Evolutionary conservation across 2,113 vertebrate genomes (phyloP), one percentile per base, ranked within the genome.

Genomic region (Syngnathoides biaculeatus): DNA sequence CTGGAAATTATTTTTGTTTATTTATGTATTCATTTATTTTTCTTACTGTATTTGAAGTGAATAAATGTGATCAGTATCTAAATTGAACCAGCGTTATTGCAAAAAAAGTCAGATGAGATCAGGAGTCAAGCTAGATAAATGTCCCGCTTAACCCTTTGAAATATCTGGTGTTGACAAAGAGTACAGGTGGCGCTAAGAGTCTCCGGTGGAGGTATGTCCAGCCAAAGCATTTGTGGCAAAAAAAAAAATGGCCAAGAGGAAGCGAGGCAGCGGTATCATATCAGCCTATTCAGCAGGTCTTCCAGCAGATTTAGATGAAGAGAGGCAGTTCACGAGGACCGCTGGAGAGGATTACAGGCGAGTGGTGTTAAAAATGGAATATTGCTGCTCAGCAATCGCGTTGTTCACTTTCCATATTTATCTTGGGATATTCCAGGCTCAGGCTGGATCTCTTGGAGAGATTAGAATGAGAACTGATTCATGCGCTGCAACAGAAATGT

Each of bases 321-420:
- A 85, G 80, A 71, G 69, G 76, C 80, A 78, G 86, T 87, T 88
- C 84, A 88, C 78, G 82, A 88, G 82, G 75, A 86, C 86, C 88
- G 75, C 78, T 79, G 84, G 79, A 89, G 87, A 88, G 87, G 87
- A 90, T 91, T 91, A 90, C 84, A 84, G 83, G 82, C 72, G 72
- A 85, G 81, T 79, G 84, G 83, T 85, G 86, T 79, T 84, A 79
- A 84, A 84, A 87, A 88, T 81, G 85, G 85, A 80, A 89, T 88
- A 87, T 85, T 89, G 84, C 83, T 77, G 83, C 90, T 92, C 90
- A 90, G 90, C 89, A 90, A 87, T 89, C 78, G 71, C 86, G 90
- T 92, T 91, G 89, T 92, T 92, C 88, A 88, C 83, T 88, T 90
- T 91, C 86, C 88, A 87, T 89, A 90, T 92, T 92, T 91, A 92